These are phyloP conservation scores for Diadumene lineata DNA, from an alignment of 92 coral and sea anemone genomes.

Conservation along the genomic window DNA sequence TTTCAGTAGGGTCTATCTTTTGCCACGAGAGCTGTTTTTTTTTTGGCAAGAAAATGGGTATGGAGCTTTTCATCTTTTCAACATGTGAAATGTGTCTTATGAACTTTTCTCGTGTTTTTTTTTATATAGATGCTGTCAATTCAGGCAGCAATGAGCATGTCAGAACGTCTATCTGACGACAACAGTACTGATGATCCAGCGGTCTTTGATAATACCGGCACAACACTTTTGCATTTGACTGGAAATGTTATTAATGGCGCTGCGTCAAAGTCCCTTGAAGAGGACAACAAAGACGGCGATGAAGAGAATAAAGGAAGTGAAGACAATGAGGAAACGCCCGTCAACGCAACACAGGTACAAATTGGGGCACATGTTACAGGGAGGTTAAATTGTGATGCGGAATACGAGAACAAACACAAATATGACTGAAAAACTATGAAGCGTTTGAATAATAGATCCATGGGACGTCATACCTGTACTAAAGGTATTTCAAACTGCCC, in stretches of 20 bases:
- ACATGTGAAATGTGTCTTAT: neutral
- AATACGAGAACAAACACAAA: too few species aligned
- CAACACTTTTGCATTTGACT: constrained; percentile 9
- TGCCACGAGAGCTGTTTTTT: too few species aligned
- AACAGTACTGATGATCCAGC: constrained; percentile 25
- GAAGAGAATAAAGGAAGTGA: neutral
- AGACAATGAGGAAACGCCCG: neutral
- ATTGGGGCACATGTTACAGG: too few species aligned
- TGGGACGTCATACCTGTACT: too few species aligned
- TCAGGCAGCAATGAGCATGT: constrained; percentile 1
- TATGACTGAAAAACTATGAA: too few species aligned
- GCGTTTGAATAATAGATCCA: too few species aligned
- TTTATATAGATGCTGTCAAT: constrained; percentile 20
- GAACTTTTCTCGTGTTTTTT: neutral
- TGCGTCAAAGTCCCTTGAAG: neutral
- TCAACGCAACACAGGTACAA: neutral
- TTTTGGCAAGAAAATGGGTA: too few species aligned
- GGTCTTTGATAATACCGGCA: constrained; percentile 20
- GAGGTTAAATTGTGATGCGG: too few species aligned
- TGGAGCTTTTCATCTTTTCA: too few species aligned
- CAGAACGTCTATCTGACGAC: constrained; percentile 9
- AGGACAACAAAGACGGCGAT: neutral
- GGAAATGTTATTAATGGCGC: constrained; percentile 39
- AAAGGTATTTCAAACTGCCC: too few species aligned
- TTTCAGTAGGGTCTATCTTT: too few species aligned